phyloP scores from a whole-genome alignment of 2,888 invertebrate genomes.

The Chymomyza procnemis region DNA sequence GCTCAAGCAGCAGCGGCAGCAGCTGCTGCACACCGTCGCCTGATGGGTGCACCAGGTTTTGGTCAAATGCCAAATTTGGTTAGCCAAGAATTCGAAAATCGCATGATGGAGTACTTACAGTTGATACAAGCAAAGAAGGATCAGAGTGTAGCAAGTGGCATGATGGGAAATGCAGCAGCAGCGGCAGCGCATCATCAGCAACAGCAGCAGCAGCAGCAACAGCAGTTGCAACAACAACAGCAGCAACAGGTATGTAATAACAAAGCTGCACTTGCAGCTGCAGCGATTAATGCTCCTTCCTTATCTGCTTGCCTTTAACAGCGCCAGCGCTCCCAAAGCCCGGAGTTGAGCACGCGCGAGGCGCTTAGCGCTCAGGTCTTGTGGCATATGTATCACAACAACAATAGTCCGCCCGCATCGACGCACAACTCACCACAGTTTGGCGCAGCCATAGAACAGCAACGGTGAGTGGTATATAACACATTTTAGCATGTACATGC shows the following conservation, averaged over 20 bases:
- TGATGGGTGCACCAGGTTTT: constrained; percentile 76
- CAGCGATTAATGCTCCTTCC: too few relatives aligned
- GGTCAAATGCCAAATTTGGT: constrained; percentile 83
- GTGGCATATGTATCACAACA: constrained; percentile 90
- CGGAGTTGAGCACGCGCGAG: constrained; percentile 78
- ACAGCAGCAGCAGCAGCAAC: constrained; percentile 58
- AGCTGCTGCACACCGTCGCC: constrained; percentile 76
- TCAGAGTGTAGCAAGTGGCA: constrained; percentile 33
- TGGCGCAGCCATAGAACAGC: constrained; percentile 75
- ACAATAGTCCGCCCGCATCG: constrained; percentile 80
- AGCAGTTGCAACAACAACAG: constrained; percentile 35
- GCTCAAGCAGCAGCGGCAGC: constrained; percentile 79
- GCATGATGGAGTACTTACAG: constrained; percentile 89
- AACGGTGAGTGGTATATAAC: constrained; percentile 76
- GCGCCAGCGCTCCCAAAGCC: constrained; percentile 75
- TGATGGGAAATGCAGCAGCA: constrained; percentile 27
- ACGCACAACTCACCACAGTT: constrained; percentile 78
- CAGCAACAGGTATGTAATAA: constrained; percentile 42
- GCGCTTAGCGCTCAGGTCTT: constrained; percentile 85
- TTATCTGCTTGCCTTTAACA: too few relatives aligned
- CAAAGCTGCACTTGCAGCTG: too few relatives aligned
- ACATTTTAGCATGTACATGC: neutral
- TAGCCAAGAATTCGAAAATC: constrained; percentile 86
- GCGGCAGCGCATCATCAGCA: constrained; percentile 46
- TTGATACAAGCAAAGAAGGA: constrained; percentile 81